Base-by-base conservation (phyloP, 2,113 vertebrate species). In the Otus sunia region DNA sequence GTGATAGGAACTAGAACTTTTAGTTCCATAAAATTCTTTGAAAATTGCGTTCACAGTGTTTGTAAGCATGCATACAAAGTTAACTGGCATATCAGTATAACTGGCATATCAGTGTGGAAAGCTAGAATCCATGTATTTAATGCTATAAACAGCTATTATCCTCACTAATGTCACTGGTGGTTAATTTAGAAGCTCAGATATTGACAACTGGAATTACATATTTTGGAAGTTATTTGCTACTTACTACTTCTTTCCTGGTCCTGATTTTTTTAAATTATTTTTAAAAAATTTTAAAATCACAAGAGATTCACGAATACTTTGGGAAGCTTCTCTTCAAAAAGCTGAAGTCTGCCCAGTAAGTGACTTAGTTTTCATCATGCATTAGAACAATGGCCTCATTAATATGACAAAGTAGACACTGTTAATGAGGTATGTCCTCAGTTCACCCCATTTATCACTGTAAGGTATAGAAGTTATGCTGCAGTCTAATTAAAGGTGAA, bases 381-480 rank as follows among this genome's bases (percentile, higher is more conserved):
- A 34, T 58, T 79, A 50, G 58, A 90, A 86, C 78, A 96, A 55
- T 90, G 74, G 67, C 82, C 85, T 92, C 68, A 90, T 96, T 86
- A 92, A 76, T 82, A 86, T 82, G 63, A 88, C 85, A 94, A 45
- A 93, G 77, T 75, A 63, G 74, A 60, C 0, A 10, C 62, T 68
- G 84, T 80, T 94, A 94, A 96, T 95, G 77, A 93, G 66, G 64
- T 71, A 56, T 95, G 94, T 86, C 90, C 93, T 97, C 85, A 73
- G 69, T 58, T 96, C 66, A 94, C 84, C 89, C 47, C 43, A 43
- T 85, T 91, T 96, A 36, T 69, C 69, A 75, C 29, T 56, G 49
- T 63, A 36, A 93, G 79, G 39, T 62, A 11, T 12, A 43, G 79
- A 76, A 86, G 58, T 92, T 93, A 18, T 6, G 27, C 74, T 90